Evolutionary conservation across 2,113 vertebrate genomes (phyloP), one percentile per base, ranked within the genome.

Genomic region (Tragelaphus imberbis): DNA sequence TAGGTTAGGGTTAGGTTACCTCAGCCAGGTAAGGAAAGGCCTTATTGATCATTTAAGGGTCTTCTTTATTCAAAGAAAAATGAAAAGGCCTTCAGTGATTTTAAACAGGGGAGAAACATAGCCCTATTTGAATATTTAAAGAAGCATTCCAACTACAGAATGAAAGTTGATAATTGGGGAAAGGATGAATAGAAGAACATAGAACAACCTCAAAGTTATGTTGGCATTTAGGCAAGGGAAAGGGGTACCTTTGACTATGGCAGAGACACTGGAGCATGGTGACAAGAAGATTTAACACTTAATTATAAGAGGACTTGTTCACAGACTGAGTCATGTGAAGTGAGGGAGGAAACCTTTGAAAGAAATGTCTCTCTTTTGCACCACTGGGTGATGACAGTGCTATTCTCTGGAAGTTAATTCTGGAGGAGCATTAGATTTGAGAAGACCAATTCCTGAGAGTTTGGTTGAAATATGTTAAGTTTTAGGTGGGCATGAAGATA

Each of bases 331-430:
- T 33, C 25, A 8, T n/a, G 3, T 2, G 30, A 81, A n/a, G 30
- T 7, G 2, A 91, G n/a, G 23, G 21, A 81, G 79, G 17, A 81
- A 85, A 95, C 3, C 5, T 75, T 65, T 16, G 12, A 75, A 36
- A 82, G 71, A 36, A 81, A 63, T 5, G 15, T 6, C 12, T 87
- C 7, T 81, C 30, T 47, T 49, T 63, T 56, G 15, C 21, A 61
- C 21, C 23, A 44, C 1, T 84, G 33, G n/a, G 13, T 27, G 23
- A 53, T 5, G 7, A 23, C 40, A 12, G 5, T 4, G 2, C 1
- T 21, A n/a, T 84, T 84, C 75, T 63, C 33, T 53, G 65, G 2
- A 47, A 27, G 1, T 84, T 65, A 75, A 51, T 40, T 63, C 15
- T 79, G 40, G 33, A 53, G 36, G 44, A 61, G 1, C 44, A 9